phyloP scores from a whole-genome alignment of 2,797 vertebrate species.

The Allobates femoralis region DNA sequence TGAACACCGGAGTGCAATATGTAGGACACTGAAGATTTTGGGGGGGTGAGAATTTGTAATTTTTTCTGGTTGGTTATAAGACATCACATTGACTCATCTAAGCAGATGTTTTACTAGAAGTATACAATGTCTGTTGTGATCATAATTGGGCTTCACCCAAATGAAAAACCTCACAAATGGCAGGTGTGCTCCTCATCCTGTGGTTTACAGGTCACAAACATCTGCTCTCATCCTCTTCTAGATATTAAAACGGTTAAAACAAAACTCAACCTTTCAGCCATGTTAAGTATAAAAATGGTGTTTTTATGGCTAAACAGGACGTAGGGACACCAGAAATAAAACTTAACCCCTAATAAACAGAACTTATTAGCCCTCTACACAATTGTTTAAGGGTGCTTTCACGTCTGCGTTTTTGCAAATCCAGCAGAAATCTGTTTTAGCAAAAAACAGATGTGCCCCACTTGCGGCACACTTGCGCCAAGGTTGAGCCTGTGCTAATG shows the following conservation, averaged over 20 bases:
- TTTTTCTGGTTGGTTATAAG: background rate
- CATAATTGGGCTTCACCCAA: background rate
- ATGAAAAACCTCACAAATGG: constrained; percentile 3
- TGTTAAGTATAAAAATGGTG: background rate
- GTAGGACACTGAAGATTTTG: background rate
- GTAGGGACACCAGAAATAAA: background rate
- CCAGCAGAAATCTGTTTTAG: too few species aligned
- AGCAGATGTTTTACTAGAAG: background rate
- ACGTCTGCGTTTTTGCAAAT: too few species aligned
- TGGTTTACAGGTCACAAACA: background rate
- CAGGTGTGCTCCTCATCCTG: constrained; percentile 12
- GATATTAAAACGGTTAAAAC: background rate
- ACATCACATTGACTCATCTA: constrained; percentile 2
- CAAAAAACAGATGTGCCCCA: too few species aligned
- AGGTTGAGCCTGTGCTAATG: too few species aligned
- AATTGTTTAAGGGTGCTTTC: too few species aligned
- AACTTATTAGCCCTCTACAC: too few species aligned
- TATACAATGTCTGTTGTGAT: background rate
- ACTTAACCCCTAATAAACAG: background rate
- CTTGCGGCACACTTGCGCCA: too few species aligned
- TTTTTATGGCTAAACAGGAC: background rate
- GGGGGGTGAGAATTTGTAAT: background rate
- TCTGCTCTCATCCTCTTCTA: background rate
- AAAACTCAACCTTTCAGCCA: background rate
- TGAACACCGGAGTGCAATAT: too few species aligned